Conservation (phyloP, 2,797 vertebrate genomes). For the Mus spretus region DNA sequence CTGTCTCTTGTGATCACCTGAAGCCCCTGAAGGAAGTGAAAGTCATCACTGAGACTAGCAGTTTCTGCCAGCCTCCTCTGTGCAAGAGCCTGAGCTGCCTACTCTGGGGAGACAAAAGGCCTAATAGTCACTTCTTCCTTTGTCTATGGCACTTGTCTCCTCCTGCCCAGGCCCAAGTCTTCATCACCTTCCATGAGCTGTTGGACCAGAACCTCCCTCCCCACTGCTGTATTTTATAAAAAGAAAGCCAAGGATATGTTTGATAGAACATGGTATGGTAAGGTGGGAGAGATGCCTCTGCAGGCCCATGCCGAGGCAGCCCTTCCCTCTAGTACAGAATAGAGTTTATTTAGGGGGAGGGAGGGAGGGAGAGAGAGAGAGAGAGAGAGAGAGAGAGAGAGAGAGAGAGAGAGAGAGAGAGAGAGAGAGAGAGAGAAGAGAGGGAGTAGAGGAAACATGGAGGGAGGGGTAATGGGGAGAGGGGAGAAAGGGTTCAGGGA, state of each 20-base stretch:
- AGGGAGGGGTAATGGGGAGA: not conserved
- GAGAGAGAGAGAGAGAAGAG: too few species aligned
- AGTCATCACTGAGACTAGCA: constrained; percentile 19
- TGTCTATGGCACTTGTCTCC: not conserved
- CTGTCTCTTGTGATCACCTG: not conserved
- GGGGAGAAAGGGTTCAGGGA: not conserved
- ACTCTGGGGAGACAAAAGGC: not conserved
- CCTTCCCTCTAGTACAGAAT: too few species aligned
- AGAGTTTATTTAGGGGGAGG: too few species aligned
- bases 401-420: too few species aligned
- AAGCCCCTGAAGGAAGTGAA: constrained; percentile 30
- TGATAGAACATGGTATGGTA: not conserved
- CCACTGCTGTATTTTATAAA: not conserved
- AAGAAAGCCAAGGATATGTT: not conserved
- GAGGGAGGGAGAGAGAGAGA: too few species aligned
- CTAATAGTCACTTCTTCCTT: not conserved
- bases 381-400: too few species aligned
- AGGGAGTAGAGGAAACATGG: too few species aligned
- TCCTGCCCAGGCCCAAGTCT: not conserved
- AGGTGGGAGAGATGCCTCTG: not conserved
- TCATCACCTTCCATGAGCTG: not conserved
- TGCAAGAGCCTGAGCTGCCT: not conserved
- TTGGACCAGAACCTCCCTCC: not conserved
- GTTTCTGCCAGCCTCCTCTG: not conserved
- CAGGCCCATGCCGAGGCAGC: too few species aligned